Base-by-base conservation (phyloP, 2,797 vertebrate species). In the Glossophaga mutica region DNA sequence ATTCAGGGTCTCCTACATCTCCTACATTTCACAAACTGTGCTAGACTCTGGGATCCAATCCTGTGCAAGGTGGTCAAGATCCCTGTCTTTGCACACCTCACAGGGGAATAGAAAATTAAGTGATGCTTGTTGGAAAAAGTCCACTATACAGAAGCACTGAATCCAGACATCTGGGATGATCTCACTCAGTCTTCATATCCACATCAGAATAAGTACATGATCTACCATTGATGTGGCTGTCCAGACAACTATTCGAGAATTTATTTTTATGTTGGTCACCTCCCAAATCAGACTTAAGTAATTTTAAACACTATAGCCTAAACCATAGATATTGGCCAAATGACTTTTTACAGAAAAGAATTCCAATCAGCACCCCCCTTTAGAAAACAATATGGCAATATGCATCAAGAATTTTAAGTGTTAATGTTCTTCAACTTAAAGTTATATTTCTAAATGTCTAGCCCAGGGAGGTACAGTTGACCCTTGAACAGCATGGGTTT, bases 401-500 rank as follows among this genome's bases (percentile, higher is more conserved):
- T 34, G 14, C 5, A 79, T 67, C 37, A 59, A 26, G 42, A 85
- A 70, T 88, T 92, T 78, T 76, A 94, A 90, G 83, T 55, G 14
- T 37, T 76, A 59, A 86, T 59, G 6, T 82, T 83, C 37, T 94
- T 90, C 59, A 11, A 55, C 15, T 92, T 83, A 90, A 37, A 34
- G 50, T 84, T 95, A 21, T 3, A 42, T 95, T 95, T 87, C 42
- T 52, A 83, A 65, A 91, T 85, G 62, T 76, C 59, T 71, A 71
- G 2, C 29, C 22, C 57, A 76, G 71, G n/a, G 39, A 78, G 85
- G 22, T 84, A 34, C 59, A 67, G 57, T 48, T 48, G 59, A 46
- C 42, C 7, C 42, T 34, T 34, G 32, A 83, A 83, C 18, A 46
- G n/a, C 12, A 65, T 83, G 42, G 12, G 12, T 67, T 83, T 26